Conservation (phyloP, 2,113 vertebrate genomes). For the Macroglossus sobrinus region DNA sequence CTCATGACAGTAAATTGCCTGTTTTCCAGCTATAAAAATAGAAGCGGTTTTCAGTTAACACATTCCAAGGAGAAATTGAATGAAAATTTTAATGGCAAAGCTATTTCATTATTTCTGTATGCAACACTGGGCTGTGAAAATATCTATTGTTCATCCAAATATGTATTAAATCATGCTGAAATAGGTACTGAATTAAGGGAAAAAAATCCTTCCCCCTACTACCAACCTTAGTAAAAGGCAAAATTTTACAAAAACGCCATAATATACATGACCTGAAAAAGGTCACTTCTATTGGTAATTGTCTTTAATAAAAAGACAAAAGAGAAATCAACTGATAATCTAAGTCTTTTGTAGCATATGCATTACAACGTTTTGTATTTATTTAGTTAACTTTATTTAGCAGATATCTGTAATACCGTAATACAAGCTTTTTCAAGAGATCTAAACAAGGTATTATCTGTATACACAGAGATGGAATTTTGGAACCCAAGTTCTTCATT, state of each 20-base stretch:
- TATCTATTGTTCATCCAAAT: conserved; percentile 48
- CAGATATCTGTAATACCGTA: not conserved
- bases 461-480: not conserved
- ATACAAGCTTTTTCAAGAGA: not conserved
- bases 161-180: conserved; percentile 10
- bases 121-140: conserved; percentile 33
- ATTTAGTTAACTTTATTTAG: not conserved
- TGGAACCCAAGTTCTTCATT: not conserved
- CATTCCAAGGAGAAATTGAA: conserved; percentile 41
- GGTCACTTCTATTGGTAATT: not conserved
- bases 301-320: not conserved
- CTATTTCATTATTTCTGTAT: conserved; percentile 57
- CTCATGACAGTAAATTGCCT: not conserved
- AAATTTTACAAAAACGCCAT: not conserved
- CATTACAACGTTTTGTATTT: not conserved
- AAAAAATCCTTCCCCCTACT: not conserved
- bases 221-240: not conserved
- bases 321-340: not conserved
- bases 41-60: conserved; percentile 47
- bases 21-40: conserved; percentile 51
- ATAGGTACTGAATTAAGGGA: not conserved
- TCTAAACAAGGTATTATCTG: not conserved
- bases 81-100: conserved; percentile 54
- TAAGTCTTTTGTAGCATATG: not conserved
- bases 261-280: not conserved